phyloP scores from a whole-genome alignment of 2,888 invertebrate species.

The Leptinotarsa haldemani region DNA sequence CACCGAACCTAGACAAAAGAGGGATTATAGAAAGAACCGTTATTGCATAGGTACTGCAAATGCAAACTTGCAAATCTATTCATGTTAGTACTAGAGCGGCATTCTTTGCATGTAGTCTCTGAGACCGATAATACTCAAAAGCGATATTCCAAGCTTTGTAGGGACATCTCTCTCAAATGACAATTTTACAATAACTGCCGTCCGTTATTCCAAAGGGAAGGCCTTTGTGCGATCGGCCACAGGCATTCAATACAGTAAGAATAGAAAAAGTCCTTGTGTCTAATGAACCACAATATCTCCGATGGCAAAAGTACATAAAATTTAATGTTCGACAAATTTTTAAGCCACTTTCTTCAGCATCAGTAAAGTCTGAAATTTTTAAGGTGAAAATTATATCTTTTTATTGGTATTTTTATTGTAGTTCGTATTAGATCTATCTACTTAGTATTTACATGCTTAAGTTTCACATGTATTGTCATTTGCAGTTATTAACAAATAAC shows the following conservation, averaged over 20 bases:
- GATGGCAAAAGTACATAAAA: too few species aligned
- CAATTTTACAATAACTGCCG: constrained; percentile 27
- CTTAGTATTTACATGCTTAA: too few species aligned
- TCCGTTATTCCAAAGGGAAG: background rate
- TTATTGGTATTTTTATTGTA: too few species aligned
- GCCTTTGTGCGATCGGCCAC: background rate
- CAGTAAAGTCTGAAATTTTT: too few species aligned
- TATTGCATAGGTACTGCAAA: too few species aligned
- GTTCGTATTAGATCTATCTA: too few species aligned
- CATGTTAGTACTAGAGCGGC: background rate
- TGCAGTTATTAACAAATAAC: too few species aligned
- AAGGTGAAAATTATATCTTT: too few species aligned
- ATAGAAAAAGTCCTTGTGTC: background rate
- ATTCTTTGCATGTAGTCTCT: background rate
- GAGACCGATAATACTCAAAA: background rate
- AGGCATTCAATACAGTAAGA: background rate
- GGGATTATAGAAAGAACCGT: background rate
- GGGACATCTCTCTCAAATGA: constrained; percentile 24
- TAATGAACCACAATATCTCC: too few species aligned
- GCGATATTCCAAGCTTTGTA: constrained; percentile 20
- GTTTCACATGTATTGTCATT: too few species aligned
- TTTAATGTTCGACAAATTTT: too few species aligned
- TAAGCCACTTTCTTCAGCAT: too few species aligned
- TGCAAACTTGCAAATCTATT: background rate
- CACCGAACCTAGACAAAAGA: background rate